These are phyloP conservation scores for Poecilia velifera DNA, from an alignment of 2,797 vertebrate genomes.

Conservation along the genomic window DNA sequence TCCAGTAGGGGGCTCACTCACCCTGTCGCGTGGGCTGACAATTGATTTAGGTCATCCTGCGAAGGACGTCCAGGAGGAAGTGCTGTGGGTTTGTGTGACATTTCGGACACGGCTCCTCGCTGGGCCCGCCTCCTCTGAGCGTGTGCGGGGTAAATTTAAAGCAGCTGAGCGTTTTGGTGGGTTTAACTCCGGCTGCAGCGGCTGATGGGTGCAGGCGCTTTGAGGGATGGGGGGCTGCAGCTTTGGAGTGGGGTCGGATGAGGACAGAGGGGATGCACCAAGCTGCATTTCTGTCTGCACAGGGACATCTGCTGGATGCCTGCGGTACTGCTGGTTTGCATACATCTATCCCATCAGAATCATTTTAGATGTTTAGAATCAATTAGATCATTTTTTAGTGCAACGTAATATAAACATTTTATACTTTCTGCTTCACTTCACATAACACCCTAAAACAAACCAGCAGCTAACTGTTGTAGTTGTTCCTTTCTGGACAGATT, in stretches of 20 bases:
- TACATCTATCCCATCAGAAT: background rate
- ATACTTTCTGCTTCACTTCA: background rate
- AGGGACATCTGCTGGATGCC: slow-evolving; percentile 74
- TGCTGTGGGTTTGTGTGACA: slow-evolving; percentile 49
- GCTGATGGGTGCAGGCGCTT: slow-evolving; percentile 22
- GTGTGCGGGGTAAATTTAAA: slow-evolving; percentile 49
- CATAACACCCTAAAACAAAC: background rate
- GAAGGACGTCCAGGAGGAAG: slow-evolving; percentile 63
- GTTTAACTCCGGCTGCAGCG: slow-evolving; percentile 49
- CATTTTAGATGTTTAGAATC: background rate
- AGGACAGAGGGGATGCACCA: slow-evolving; percentile 68
- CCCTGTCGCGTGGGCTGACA: slow-evolving; percentile 63
- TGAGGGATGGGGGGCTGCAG: slow-evolving; percentile 35
- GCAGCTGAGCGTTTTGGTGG: slow-evolving; percentile 26
- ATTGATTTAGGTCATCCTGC: slow-evolving; percentile 72
- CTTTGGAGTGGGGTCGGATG: slow-evolving; percentile 64
- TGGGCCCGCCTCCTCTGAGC: slow-evolving; percentile 16
- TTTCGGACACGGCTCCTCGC: slow-evolving; percentile 52
- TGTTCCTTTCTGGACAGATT: no score
- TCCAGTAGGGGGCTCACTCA: slow-evolving; percentile 71
- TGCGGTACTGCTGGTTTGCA: slow-evolving; percentile 17
- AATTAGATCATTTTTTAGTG: background rate
- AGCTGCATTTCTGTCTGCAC: slow-evolving; percentile 64
- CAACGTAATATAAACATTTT: background rate
- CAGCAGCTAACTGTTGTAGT: background rate